Evolutionary conservation across 2,888 invertebrate genomes (phyloP), one percentile per base, ranked within the genome.

Genomic region (Diploptera punctata): DNA sequence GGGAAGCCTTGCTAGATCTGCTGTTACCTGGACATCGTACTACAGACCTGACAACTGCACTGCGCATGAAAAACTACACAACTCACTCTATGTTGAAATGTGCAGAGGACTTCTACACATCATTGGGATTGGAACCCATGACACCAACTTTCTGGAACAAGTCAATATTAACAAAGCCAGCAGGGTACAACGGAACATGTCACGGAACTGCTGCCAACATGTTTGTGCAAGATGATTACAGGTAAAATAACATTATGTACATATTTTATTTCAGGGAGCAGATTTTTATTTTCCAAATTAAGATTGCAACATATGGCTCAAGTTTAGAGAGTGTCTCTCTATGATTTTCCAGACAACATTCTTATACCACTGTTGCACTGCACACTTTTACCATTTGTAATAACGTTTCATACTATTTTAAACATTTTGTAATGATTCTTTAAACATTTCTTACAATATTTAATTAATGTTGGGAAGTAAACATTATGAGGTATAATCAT

Each of bases 171-270:
- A 61, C 67, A 13, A 52, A 19, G 2, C 44, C 67, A 16, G 81
- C 82, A 67, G 73, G 77, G 67, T 78, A 80, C 47, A 75, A 77
- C 16, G 70, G 74, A 0, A 77, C 76, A 74, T 93, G 93, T 79
- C 91, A 92, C 77, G 93, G 91, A 9, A 87, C 90, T 0, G 91
- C 93, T 1, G 91, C 90, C 0, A 90, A 93, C 80, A 90, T 93
- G 87, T 92, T 87, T 76, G 82, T 84, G 77, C 80, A 83, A 73
- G 86, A 86, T 76, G 92, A 93, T 80, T 91, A 86, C 79, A 86
- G 92, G 92, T 91, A 76, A 77, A 52, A n/a, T 18, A n/a, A n/a
- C n/a, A n/a, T n/a, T n/a, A n/a, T n/a, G n/a, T n/a, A n/a, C n/a
- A n/a, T n/a, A n/a, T n/a, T n/a, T 16, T 44, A 44, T n/a, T 44